phyloP scores from a whole-genome alignment of 2,888 invertebrate genomes.

The Carterocephalus palaemon region DNA sequence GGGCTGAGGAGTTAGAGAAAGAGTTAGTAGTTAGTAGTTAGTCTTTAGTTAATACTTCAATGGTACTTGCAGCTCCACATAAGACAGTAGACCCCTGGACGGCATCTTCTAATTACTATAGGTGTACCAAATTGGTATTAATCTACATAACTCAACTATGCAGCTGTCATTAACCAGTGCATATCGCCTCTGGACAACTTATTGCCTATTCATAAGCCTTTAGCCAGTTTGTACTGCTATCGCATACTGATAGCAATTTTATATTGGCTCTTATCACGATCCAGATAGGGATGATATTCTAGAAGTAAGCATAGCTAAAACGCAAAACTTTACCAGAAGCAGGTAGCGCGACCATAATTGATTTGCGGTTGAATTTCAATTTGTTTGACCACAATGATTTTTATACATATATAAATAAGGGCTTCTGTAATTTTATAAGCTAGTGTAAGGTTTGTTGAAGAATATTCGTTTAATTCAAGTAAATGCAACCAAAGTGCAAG shows the following conservation, averaged over 20 bases:
- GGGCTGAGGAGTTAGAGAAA: no score
- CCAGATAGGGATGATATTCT: conserved; percentile 20
- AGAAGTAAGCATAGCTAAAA: conserved; percentile 3
- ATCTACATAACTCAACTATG: conserved; percentile 60
- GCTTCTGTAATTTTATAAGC: neutral
- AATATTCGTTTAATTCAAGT: conserved; percentile 42
- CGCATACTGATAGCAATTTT: conserved; percentile 2
- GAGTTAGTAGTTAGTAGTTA: no score
- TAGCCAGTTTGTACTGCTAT: conserved; percentile 27
- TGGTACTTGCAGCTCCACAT: no score
- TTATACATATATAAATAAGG: conserved; percentile 17
- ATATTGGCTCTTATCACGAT: conserved; percentile 6
- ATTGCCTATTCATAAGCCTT: conserved; percentile 58
- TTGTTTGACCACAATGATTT: conserved; percentile 24
- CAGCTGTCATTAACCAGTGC: conserved; percentile 62
- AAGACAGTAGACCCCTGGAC: conserved; percentile 13
- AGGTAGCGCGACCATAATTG: conserved; percentile 26
- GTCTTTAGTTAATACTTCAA: no score
- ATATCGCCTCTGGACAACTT: conserved; percentile 59
- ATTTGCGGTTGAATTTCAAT: conserved; percentile 34
- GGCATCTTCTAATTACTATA: conserved; percentile 22
- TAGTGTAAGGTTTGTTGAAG: conserved; percentile 21
- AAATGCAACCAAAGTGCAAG: conserved; percentile 44
- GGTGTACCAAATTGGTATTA: conserved; percentile 52
- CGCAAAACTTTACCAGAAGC: conserved; percentile 27